Evolutionary conservation across 2,113 vertebrate genomes (phyloP), one percentile per base, ranked within the genome.

Genomic region (Hucho hucho): DNA sequence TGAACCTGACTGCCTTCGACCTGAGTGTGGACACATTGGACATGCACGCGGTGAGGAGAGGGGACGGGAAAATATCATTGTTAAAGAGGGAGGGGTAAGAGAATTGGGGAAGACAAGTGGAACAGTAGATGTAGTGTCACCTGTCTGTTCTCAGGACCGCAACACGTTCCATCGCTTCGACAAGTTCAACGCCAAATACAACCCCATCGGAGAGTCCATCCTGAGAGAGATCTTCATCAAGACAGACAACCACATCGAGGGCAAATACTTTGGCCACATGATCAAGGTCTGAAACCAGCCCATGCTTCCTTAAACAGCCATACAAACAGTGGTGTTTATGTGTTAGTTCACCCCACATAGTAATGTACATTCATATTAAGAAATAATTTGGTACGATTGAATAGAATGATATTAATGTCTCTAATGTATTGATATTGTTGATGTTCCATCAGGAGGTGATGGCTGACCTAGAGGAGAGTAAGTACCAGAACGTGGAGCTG

Each of bases 121-220:
- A 24, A 28, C 9, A 37, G 69, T 24, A 43, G 2, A 12, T n/a
- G 3, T 37, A 26, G 37, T 43, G 37, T 61, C 16, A 0, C 16
- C 22, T 37, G 4, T 12, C 24, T 11, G 64, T 64, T 13, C 26
- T 49, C 80, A 99, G 97, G 97, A 99, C 85, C 94, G 97, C n/a
- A 99, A 99, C 89, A 99, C 97, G 0, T 99, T 99, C 90, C 97
- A 99, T 85, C 96, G 97, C 37, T 99, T 99, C 4, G 97, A 99
- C 92, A 99, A 99, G 83, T 99, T 99, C 90, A 99, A 99, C 0
- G 93, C 98, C 79, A 99, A 99, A 81, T 99, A 99, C 92, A 99
- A 99, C 85, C 98, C 98, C 9, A 98, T 99, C 0, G 97, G 97
- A 26, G 96, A 99, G 88, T 99, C 97, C 63, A 95, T 97, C 73